Base-by-base conservation (phyloP, 2,113 vertebrate species). In the Mormyrus iriodes region DNA sequence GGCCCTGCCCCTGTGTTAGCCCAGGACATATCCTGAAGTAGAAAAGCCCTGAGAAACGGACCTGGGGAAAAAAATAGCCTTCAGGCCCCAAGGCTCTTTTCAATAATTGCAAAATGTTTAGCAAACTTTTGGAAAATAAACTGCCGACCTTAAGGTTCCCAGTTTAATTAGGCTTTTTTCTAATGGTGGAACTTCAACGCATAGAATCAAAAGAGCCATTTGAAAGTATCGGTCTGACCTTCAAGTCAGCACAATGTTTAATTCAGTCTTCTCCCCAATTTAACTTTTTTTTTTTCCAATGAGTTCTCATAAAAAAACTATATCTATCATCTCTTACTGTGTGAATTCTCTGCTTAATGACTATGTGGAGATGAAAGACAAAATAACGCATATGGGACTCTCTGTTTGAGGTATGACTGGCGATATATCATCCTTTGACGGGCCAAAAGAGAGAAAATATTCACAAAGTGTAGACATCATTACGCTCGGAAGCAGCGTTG, bases 211-310 rank as follows among this genome's bases (percentile, higher is more conserved):
- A 82, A 88, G 88, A 53, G 27, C 19, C n/a, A n/a, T 52, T 79
- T 61, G 27, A 79, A 88, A 69, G 65, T n/a, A 27, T 19, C 3
- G 0, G 88, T 12, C 8, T 53, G 88, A 88, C 88, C 88, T 88
- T 88, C 48, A 82, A 88, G 55, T 69, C 65, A 65, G 53, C 48
- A 48, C 12, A 39, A 48, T 35, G 27, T 88, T 51, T 79, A 73
- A 88, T 79, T 27, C 69, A 82, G 69, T 73, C 44, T 73, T 88
- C 61, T 44, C 82, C 82, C 65, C 44, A 17, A 73, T 88, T 88
- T 46, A 69, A 88, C 73, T 42, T 79, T 79, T 39, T 58, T 87
- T 65, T 52, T 35, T 39, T 69, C 27, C 55, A 88, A 65, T 46
- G 55, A 24, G 48, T 58, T 42, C 51, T 88, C 35, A 79, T 79